Evolutionary conservation across 2,797 vertebrate genomes (phyloP).

Genomic region (Cyclura pinguis): DNA sequence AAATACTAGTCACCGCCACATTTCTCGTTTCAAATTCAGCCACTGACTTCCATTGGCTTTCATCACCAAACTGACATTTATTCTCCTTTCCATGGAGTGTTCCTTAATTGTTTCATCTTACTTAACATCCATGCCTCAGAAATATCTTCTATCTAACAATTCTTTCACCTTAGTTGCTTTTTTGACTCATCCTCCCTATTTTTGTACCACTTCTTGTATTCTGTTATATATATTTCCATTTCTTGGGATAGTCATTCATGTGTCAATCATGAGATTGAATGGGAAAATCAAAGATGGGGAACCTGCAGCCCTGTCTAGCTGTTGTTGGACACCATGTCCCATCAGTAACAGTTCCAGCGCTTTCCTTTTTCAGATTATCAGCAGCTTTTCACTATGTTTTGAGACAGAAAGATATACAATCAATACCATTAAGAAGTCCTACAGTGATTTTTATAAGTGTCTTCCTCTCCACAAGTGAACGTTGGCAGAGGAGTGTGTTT

Average conservation of each 20-base stretch:
- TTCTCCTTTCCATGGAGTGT: background rate
- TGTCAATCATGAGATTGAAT: background rate
- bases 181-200: background rate
- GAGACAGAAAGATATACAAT: background rate
- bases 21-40: constrained; percentile 5
- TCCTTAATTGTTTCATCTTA: background rate
- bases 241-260: background rate
- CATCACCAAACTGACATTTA: background rate
- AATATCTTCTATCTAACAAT: background rate
- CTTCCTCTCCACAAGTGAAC: background rate
- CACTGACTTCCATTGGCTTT: constrained; percentile 17
- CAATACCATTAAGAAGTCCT: too few relatives aligned
- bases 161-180: background rate
- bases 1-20: fast-evolving
- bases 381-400: background rate
- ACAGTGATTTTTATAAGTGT: background rate
- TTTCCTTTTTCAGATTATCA: background rate
- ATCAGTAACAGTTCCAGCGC: background rate
- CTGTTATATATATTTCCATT: too few relatives aligned
- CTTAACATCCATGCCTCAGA: background rate
- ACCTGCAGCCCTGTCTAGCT: background rate
- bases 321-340: too few relatives aligned
- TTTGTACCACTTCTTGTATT: background rate
- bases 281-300: background rate
- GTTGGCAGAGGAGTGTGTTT: background rate